Evolutionary conservation across 2,113 vertebrate species (phyloP), one percentile per base, ranked within the genome.

Genomic region (Boleophthalmus pectinirostris): DNA sequence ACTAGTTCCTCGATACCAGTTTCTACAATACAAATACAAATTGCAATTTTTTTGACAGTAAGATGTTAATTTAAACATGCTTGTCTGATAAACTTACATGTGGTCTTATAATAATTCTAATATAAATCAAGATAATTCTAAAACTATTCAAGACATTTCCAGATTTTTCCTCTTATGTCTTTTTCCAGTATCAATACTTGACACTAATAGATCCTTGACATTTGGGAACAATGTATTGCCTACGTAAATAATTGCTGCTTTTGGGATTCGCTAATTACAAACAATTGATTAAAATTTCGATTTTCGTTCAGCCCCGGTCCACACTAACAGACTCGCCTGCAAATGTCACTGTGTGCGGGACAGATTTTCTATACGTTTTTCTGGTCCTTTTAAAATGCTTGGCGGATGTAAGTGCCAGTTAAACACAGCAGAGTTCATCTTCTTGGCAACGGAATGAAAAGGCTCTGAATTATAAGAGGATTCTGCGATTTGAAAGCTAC

Each of bases 301-400:
- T 43, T 43, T 43, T 58, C 56, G 24, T 58, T 58, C 56, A 58
- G 23, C 56, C 56, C 10, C 1, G 14, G 56, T 58, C 23, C 49
- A 69, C 38, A 61, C 15, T 25, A 69, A 64, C 13, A 10, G 51
- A 13, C 58, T 60, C 68, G 15, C 74, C 60, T 63, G 75, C 49
- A 72, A 79, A 85, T 75, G 70, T 83, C 78, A 78, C 73, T 21
- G 43, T 33, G 3, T 16, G 21, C 64, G 66, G 61, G 20, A 54
- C 71, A 38, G 23, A 2, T 25, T 64, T 72, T 68, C 18, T n/a
- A 18, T 68, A 75, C 13, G 49, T 33, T 57, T 43, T 21, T 25
- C 16, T 76, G 65, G 38, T 14, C 53, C 45, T 74, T 70, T 71
- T 5, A 73, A 72, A 51, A 29, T 13, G n/a, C 8, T 61, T 53